Evolutionary conservation across 2,797 vertebrate genomes (phyloP), one percentile per base, ranked within the genome.

Genomic region (Oceanodroma leucorhoa): DNA sequence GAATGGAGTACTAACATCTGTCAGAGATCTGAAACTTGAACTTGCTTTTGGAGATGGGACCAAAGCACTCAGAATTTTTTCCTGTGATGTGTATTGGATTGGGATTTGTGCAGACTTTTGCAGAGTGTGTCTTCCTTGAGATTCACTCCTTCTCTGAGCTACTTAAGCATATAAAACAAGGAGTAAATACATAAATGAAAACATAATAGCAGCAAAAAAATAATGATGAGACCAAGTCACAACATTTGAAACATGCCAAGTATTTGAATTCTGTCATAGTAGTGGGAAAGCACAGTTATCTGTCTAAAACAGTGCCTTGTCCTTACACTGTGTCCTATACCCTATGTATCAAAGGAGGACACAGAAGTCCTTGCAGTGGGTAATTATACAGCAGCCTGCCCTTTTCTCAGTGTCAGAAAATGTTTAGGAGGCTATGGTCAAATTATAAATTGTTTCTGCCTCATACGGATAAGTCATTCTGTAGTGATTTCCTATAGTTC

Each of bases 31-130:
- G 54, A 94, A 91, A 65, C 46, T 81, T 94, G 19, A 11, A 69
- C 67, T 87, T 73, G 38, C 55, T 61, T 82, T 77, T 81, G 41
- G 46, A 76, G 51, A 64, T 23, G 46, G 14, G 38, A 71, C 71
- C 65, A 92, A 70, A 54, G 41, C 45, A 85, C 86, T 89, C 60
- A 72, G 84, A 89, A 45, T 76, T 92, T 90, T 89, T 94, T 94
- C 91, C 83, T 92, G 10, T 92, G 69, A 55, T 67, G 71, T 87
- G 26, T 72, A 64, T 87, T 93, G 91, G 78, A 62, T 71, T 16
- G 15, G 15, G 43, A 79, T 97, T 90, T 93, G 34, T 66, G 61
- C 57, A 86, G 88, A 83, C 66, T 96, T 97, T 57, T 80, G 82
- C 51, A 14, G 72, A 80, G 57, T 76, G 51, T 87, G 81, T 89